These are phyloP conservation scores for Oryzias curvinotus DNA, from an alignment of 2,113 vertebrate genomes.

Conservation along the genomic window DNA sequence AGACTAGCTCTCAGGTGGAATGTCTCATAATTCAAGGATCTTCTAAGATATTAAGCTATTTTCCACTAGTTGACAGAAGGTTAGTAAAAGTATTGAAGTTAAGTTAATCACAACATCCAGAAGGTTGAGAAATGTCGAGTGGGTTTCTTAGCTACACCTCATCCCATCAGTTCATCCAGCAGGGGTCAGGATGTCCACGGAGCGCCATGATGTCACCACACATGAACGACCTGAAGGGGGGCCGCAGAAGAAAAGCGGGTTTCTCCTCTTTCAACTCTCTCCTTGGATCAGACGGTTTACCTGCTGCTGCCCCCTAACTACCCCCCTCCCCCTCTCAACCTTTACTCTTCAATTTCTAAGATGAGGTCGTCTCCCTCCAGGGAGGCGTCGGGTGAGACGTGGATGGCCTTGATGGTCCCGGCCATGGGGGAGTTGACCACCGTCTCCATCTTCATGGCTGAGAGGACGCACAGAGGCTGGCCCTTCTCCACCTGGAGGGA, in stretches of 20 bases:
- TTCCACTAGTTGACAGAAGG: slow-evolving; percentile 10
- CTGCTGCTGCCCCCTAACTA: background rate
- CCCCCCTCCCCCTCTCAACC: background rate
- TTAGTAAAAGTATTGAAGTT: background rate
- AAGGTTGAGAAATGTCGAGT: too few species aligned
- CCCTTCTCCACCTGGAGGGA: slow-evolving; percentile 80
- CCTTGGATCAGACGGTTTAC: slow-evolving; percentile 12
- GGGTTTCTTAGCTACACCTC: background rate
- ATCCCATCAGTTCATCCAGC: slow-evolving; percentile 1
- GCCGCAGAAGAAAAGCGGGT: background rate
- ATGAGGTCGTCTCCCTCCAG: slow-evolving; percentile 93
- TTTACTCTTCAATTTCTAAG: slow-evolving; percentile 81
- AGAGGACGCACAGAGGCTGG: slow-evolving; percentile 89
- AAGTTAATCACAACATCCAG: too few species aligned
- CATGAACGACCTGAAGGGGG: slow-evolving; percentile 19
- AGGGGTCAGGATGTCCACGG: background rate
- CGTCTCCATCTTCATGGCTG: slow-evolving; percentile 96
- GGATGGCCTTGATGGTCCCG: slow-evolving; percentile 81
- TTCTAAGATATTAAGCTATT: slow-evolving; percentile 11
- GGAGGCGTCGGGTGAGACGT: slow-evolving; percentile 79
- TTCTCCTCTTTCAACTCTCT: background rate
- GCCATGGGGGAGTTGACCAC: slow-evolving; percentile 88
- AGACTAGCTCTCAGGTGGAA: slow-evolving; percentile 45
- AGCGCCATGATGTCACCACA: background rate
- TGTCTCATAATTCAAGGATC: slow-evolving; percentile 32